Conservation (phyloP, 2,888 invertebrate genomes). For the Tuberolachnus salignus region DNA sequence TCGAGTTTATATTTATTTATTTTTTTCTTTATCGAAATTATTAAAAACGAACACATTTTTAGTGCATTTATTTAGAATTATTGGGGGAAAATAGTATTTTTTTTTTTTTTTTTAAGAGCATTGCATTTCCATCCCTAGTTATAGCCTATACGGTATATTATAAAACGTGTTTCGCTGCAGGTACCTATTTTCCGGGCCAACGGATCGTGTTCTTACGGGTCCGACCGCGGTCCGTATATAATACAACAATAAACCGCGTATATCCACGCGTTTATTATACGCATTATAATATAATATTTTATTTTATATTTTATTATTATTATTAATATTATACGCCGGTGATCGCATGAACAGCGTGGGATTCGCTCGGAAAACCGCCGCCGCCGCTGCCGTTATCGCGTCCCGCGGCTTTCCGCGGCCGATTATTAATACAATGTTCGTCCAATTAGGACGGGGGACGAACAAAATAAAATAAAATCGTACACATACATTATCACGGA, state of each 20-base stretch:
- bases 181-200: conserved; percentile 29
- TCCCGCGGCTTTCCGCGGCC: conserved; percentile 36
- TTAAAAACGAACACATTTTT: too few species aligned
- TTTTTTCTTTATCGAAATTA: too few species aligned
- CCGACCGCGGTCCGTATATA: neutral
- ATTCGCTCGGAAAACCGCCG: conserved; percentile 25
- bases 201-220: conserved; percentile 20
- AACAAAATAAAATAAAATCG: conserved; percentile 3
- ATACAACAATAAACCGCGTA: neutral
- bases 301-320: conserved; percentile 13
- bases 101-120: too few species aligned
- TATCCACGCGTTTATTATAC: neutral
- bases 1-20: too few species aligned
- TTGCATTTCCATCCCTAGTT: too few species aligned
- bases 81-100: too few species aligned
- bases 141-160: neutral
- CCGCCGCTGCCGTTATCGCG: neutral
- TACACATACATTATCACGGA: conserved; percentile 17
- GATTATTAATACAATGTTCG: conserved; percentile 37
- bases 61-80: too few species aligned
- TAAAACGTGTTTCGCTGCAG: neutral
- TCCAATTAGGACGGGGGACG: conserved; percentile 34
- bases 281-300: neutral
- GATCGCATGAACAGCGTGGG: conserved; percentile 47
- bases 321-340: neutral